Base-by-base conservation (phyloP, 2,113 vertebrate species). In the Pterophyllum scalare region DNA sequence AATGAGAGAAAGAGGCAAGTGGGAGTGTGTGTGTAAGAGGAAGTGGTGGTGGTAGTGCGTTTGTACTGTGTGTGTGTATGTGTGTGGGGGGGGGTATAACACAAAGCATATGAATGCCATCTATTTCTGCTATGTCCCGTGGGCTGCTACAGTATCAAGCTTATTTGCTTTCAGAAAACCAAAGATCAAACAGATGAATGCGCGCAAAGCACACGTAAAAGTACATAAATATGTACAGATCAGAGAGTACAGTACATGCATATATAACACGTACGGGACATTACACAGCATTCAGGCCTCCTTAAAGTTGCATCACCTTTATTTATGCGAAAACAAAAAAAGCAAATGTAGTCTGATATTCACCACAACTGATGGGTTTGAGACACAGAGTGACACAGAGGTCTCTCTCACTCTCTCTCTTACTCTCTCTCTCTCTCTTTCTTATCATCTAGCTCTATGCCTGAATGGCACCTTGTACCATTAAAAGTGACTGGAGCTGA, bases 71-170 rank as follows among this genome's bases (percentile, higher is more conserved):
- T 65, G 13, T 85, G 59, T 52, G 60, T 65, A 19, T 54, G 4
- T 67, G 40, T 15, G 7, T 58, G 61, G 49, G 35, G 54, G 33
- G 59, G 77, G 75, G 72, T 81, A 61, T 80, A 84, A 84, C 38
- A 84, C 75, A 87, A 79, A 82, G 85, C 15, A 1, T 82, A 80
- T 91, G 87, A 94, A 92, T 91, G 86, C 80, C 77, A 84, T 94
- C 93, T 94, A 93, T 95, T 94, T 95, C 88, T 89, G 92, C 59
- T 86, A 87, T 14, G 83, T 91, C 84, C 57, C 43, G 89, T 93
- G 94, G 94, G 94, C 81, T 91, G 88, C 75, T 87, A 87, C 91
- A 88, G 87, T 72, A 89, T 62, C 64, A 28, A 46, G 86, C 82
- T 80, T 90, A 79, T 91, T 89, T 92, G 79, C 93, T 83, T 93